Percentiles rank a stretch among this genome's conserved stretches.
Conservation (phyloP, 2,888 invertebrate genomes). For the Lithophane ornitopus region DNA sequence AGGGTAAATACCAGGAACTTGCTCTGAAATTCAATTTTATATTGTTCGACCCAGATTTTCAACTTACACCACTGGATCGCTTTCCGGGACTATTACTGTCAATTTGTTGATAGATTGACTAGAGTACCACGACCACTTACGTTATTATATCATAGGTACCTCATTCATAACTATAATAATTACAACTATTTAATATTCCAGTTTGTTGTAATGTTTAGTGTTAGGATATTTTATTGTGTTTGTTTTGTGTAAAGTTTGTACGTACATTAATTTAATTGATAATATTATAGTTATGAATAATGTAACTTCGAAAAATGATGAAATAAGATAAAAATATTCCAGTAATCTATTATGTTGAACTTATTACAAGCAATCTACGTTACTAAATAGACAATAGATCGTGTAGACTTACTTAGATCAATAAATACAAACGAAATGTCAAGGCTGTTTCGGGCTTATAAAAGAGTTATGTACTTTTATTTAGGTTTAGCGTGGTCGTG, state of each 20-base stretch:
- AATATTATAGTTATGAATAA: background rate
- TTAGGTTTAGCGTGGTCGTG: constrained; percentile 45
- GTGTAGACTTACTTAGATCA: constrained; percentile 47
- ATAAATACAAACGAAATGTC: constrained; percentile 66
- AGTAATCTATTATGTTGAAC: background rate
- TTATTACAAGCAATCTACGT: background rate
- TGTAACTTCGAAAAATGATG: background rate
- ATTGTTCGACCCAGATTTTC: constrained; percentile 8
- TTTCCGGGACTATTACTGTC: constrained; percentile 8
- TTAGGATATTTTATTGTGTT: background rate
- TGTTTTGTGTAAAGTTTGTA: background rate
- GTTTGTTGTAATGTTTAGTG: background rate
- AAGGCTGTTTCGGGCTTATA: constrained; percentile 50
- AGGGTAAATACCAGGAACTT: constrained; percentile 10
- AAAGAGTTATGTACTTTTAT: constrained; percentile 42
- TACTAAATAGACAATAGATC: constrained; percentile 30
- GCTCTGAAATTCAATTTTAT: background rate
- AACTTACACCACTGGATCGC: background rate
- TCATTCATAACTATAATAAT: background rate
- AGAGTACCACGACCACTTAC: constrained; percentile 15
- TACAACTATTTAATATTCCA: background rate
- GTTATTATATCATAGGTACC: background rate
- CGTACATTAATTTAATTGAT: background rate
- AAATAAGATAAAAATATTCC: background rate
- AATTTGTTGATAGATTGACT: constrained; percentile 23